phyloP scores from a whole-genome alignment of 2,113 vertebrate genomes.

The Rhabdomys dilectus region DNA sequence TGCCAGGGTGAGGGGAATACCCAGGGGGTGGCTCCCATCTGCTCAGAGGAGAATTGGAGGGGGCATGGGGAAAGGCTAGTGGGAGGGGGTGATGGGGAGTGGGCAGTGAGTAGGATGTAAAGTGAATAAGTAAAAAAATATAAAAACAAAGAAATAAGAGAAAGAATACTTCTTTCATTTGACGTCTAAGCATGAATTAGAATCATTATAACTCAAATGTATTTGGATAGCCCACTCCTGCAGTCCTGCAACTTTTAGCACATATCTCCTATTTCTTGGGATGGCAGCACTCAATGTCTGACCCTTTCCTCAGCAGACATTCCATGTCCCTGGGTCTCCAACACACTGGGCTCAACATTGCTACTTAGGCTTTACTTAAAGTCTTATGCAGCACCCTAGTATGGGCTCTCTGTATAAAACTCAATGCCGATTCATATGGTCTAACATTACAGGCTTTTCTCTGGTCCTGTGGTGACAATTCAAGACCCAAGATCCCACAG shows the following conservation, averaged over 20 bases:
- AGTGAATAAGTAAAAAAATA: no score
- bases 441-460: background rate
- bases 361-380: background rate
- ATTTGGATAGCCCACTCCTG: no score
- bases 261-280: background rate
- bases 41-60: no score
- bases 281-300: background rate
- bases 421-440: background rate
- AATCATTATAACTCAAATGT: fast-evolving
- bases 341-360: background rate
- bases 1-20: no score
- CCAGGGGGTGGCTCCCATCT: no score
- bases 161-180: background rate
- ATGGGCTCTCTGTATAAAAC: background rate
- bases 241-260: background rate
- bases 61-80: no score
- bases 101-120: no score
- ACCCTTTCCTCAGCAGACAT: background rate
- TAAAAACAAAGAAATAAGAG: no score
- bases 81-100: no score
- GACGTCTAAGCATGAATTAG: background rate
- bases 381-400: background rate
- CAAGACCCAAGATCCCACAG: background rate
- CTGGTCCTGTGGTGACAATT: background rate
- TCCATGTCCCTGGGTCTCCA: background rate